phyloP scores from a whole-genome alignment of 2,888 invertebrate genomes.

The Ceramica pisi region DNA sequence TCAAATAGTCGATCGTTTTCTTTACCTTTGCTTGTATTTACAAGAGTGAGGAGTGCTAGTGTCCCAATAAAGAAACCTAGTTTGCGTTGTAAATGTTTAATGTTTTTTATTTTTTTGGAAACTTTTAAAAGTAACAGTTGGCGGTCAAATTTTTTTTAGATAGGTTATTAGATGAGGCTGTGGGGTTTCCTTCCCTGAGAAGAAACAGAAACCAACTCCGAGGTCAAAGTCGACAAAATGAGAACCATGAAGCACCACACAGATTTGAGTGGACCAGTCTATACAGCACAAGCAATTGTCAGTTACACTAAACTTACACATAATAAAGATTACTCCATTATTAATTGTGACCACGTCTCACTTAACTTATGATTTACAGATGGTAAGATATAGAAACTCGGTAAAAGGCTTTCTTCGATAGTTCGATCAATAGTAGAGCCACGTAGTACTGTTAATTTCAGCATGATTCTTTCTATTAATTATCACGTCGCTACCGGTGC shows the following conservation, averaged over 20 bases:
- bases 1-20: slow-evolving; percentile 33
- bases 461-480: slow-evolving; percentile 64
- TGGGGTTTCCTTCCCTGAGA: too few relatives aligned
- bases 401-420: slow-evolving; percentile 37
- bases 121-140: too few relatives aligned
- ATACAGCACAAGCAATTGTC: too few relatives aligned
- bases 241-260: too few relatives aligned
- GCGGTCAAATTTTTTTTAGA: too few relatives aligned
- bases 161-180: too few relatives aligned
- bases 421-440: slow-evolving; percentile 42
- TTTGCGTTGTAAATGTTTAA: not conserved
- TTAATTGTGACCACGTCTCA: not conserved
- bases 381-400: not conserved
- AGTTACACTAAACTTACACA: too few relatives aligned
- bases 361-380: not conserved
- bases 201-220: too few relatives aligned
- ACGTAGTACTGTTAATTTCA: slow-evolving; percentile 42
- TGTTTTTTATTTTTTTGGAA: too few relatives aligned
- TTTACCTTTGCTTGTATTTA: slow-evolving; percentile 29
- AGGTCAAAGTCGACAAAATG: too few relatives aligned
- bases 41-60: slow-evolving; percentile 25
- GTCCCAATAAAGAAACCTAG: slow-evolving; percentile 13
- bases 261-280: too few relatives aligned
- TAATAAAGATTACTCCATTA: not conserved
- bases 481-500: slow-evolving; percentile 42